Base-by-base conservation (phyloP, 1,140 invertebrate species). In the Mactra quadrangularis region DNA sequence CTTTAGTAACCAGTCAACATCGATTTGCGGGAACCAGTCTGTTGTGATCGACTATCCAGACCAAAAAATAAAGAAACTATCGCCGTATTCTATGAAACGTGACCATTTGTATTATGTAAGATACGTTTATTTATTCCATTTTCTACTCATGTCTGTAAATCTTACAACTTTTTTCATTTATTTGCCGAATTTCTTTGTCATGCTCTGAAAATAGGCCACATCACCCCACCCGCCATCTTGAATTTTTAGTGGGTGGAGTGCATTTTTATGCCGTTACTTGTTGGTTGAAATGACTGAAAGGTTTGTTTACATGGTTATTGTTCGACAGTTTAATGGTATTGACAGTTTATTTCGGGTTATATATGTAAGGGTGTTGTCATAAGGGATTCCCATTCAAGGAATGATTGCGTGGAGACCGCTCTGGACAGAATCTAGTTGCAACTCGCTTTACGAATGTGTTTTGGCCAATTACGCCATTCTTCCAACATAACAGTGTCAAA, bases 161-260 rank as follows among this genome's bases (percentile, higher is more conserved):
- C n/a, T n/a, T n/a, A n/a, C n/a, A n/a, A n/a, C n/a, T n/a, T n/a
- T n/a, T n/a, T n/a, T n/a, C n/a, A n/a, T n/a, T n/a, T n/a, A n/a
- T n/a, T n/a, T n/a, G n/a, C n/a, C n/a, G 38, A 7, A 7, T 41
- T 41, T 41, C 38, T 41, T 15, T 41, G 38, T 41, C 6, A 7
- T 41, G 38, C 38, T 7, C 38, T 55, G 25, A 62, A 68, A 68
- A 38, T 15, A 35, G 35, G 38, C 64, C 38, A 68, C 47, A 47
- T 68, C 50, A 72, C 70, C 70, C 70, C 70, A 72, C 70, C 70
- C 70, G 70, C 70, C 70, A 72, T 72, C 53, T 72, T 72, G 70
- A 55, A 72, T 55, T 38, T 72, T 72, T 57, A 22, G 70, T 72
- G 70, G 70, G 70, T 72, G 70, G 70, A 72, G 70, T 72, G 52